Percentiles rank a stretch among this genome's conserved stretches.
These are phyloP conservation scores for Adela reaumurella DNA, from an alignment of 2,888 invertebrate genomes.

Conservation along the genomic window DNA sequence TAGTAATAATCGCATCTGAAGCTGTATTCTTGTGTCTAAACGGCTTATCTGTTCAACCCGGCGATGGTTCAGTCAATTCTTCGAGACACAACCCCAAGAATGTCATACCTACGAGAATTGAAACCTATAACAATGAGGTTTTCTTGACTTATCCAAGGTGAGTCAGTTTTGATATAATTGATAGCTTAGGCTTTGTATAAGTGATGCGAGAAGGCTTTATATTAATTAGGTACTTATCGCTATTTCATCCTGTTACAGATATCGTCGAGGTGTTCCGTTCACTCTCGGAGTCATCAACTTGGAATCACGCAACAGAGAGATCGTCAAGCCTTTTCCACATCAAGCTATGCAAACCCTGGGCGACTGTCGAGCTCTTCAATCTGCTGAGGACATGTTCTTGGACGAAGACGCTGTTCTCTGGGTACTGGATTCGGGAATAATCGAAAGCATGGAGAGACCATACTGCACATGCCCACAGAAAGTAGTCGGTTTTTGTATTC, in stretches of 20 bases:
- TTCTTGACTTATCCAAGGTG: slow-evolving; percentile 55
- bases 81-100: slow-evolving; percentile 53
- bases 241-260: slow-evolving; percentile 16
- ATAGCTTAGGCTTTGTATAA: too few relatives aligned
- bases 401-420: slow-evolving; percentile 16
- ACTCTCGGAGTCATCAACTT: slow-evolving; percentile 56
- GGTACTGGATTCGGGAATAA: slow-evolving; percentile 26
- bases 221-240: too few relatives aligned
- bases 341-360: slow-evolving; percentile 62
- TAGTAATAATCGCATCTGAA: not conserved
- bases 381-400: slow-evolving; percentile 63
- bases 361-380: slow-evolving; percentile 63
- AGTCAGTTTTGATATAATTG: too few relatives aligned
- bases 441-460: slow-evolving; percentile 56
- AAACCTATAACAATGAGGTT: slow-evolving; percentile 54
- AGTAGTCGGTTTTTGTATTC: slow-evolving; percentile 55
- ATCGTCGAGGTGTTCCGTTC: slow-evolving; percentile 57
- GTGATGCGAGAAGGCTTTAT: too few relatives aligned
- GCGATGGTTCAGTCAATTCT: not conserved
- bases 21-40: not conserved
- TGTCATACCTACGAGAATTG: slow-evolving; percentile 59
- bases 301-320: slow-evolving; percentile 40
- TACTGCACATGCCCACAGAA: slow-evolving; percentile 57
- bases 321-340: slow-evolving; percentile 60
- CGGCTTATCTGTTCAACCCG: not conserved